A percentile compares a stretch with the other conserved stretches of the same genome.
Conservation (phyloP, 2,113 vertebrate genomes). For the Naja naja region DNA sequence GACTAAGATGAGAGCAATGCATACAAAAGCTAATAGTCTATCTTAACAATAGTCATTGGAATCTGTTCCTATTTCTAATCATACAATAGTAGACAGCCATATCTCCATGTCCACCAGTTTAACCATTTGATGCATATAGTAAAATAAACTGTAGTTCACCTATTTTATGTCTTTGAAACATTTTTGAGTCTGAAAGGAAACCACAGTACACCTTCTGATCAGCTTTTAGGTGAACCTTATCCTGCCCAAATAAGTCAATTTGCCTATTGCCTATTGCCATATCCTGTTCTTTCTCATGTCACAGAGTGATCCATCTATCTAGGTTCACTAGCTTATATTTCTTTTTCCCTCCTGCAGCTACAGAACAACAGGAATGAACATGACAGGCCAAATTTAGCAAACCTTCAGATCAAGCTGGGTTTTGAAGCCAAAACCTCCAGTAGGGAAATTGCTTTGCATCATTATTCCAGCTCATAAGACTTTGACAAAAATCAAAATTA, state of each 20-base stretch:
- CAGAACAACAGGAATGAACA: conserved; percentile 13
- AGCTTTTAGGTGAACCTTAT: background rate
- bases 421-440: conserved; percentile 15
- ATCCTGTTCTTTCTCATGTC: background rate
- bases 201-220: background rate
- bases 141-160: background rate
- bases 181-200: background rate
- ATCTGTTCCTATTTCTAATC: background rate
- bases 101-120: background rate
- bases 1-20: background rate
- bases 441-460: conserved; percentile 5
- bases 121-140: background rate
- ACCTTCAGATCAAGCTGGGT: conserved; percentile 7
- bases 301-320: background rate
- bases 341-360: conserved; percentile 10
- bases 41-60: background rate
- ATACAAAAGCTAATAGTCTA: background rate
- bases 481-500: conserved; percentile 7
- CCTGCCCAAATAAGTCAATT: background rate
- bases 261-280: background rate
- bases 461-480: background rate
- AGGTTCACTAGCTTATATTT: background rate
- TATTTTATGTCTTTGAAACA: background rate
- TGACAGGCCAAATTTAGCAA: conserved; percentile 30
- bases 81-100: background rate